Conservation (phyloP, 2,888 invertebrate genomes). For the Thymelicus sylvestris region DNA sequence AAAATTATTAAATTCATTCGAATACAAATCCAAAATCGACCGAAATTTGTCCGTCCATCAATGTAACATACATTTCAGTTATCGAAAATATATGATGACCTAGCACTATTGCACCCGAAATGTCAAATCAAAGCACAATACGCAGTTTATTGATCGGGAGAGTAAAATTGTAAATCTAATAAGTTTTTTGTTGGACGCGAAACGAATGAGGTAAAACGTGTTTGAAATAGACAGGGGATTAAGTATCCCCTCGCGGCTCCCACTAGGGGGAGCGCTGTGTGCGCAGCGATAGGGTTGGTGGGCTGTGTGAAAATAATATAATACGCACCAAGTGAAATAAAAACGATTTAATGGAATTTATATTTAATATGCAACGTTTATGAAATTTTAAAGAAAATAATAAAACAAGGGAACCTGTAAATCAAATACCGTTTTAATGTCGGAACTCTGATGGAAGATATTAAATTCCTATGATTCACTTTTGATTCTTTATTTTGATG, state of each 20-base stretch:
- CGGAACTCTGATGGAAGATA: neutral
- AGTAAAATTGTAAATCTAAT: slow-evolving; percentile 75
- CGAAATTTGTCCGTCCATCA: no score
- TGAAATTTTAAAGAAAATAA: slow-evolving; percentile 6
- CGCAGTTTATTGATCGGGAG: slow-evolving; percentile 68
- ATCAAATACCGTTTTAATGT: neutral
- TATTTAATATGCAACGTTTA: neutral
- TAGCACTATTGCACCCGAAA: slow-evolving; percentile 15
- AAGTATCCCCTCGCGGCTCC: slow-evolving; percentile 71
- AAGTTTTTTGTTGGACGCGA: slow-evolving; percentile 79
- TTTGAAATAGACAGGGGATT: slow-evolving; percentile 84
- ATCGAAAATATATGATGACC: neutral
- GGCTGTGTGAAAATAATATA: slow-evolving; percentile 17
- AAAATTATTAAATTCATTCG: no score
- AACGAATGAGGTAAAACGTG: slow-evolving; percentile 83
- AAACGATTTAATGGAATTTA: neutral
- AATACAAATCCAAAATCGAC: no score
- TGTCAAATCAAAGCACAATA: slow-evolving; percentile 75
- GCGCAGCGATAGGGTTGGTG: slow-evolving; percentile 44
- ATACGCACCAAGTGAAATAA: slow-evolving; percentile 1
- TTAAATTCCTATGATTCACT: neutral
- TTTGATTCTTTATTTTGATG: neutral
- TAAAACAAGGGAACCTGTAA: slow-evolving; percentile 6
- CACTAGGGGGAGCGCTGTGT: slow-evolving; percentile 53
- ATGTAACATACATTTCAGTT: neutral